A percentile compares a stretch with the other conserved stretches of the same genome.
phyloP scores from a whole-genome alignment of 1,140 invertebrate species.

The Dysdera silvatica region DNA sequence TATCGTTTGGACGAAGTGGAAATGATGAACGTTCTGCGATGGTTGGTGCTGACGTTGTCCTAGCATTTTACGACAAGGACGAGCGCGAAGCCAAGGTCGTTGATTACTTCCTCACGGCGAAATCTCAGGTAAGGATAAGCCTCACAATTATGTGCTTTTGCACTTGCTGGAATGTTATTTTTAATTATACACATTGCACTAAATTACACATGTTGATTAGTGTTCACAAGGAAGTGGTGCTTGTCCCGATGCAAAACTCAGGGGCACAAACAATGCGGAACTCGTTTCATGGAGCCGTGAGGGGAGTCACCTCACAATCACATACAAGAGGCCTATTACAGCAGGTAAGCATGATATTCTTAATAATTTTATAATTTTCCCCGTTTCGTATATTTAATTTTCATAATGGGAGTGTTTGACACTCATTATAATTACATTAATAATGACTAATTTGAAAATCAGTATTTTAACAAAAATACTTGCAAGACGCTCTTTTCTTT shows the following conservation, averaged over 20 bases:
- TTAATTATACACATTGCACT: neutral
- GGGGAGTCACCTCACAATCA: slow-evolving; percentile 30
- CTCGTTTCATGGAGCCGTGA: slow-evolving; percentile 20
- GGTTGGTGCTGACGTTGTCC: slow-evolving; percentile 73
- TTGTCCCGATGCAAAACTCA: slow-evolving; percentile 71
- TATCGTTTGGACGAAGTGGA: slow-evolving; percentile 77
- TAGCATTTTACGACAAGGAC: slow-evolving; percentile 64
- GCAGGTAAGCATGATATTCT: slow-evolving; percentile 48
- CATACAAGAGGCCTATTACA: slow-evolving; percentile 25
- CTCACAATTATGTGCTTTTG: neutral
- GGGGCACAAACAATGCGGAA: slow-evolving; percentile 67
- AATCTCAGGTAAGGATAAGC: slow-evolving; percentile 59
- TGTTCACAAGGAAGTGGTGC: slow-evolving; percentile 54
- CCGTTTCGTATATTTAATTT: too few species aligned
- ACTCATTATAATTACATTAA: too few species aligned
- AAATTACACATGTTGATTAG: slow-evolving; percentile 6
- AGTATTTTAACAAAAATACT: too few species aligned
- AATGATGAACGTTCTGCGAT: slow-evolving; percentile 61
- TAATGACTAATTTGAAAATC: too few species aligned
- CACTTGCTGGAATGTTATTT: neutral
- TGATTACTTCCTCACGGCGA: slow-evolving; percentile 78
- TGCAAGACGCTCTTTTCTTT: too few species aligned
- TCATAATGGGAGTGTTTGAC: too few species aligned
- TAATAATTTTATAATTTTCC: too few species aligned
- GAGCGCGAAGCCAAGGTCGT: slow-evolving; percentile 55